These are phyloP conservation scores for Tubiluchus corallicola DNA, from an alignment of 2,888 invertebrate species.

Conservation along the genomic window DNA sequence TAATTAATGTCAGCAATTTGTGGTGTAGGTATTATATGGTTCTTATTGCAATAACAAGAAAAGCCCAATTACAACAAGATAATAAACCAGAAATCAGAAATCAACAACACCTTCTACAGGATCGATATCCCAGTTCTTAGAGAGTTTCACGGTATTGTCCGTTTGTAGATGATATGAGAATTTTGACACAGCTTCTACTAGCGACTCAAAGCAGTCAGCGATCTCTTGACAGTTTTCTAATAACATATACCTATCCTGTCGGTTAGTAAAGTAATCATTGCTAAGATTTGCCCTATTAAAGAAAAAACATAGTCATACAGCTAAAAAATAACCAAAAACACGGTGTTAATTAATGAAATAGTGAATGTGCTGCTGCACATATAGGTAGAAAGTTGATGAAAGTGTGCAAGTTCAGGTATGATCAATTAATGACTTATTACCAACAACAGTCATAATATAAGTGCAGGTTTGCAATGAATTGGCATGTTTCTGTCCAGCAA, in stretches of 20 bases:
- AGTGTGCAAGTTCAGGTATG: too few species aligned
- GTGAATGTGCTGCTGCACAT: neutral
- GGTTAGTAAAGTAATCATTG: constrained; percentile 84
- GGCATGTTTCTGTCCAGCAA: too few species aligned
- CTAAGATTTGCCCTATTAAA: constrained; percentile 71
- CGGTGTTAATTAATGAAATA: neutral
- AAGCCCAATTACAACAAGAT: neutral
- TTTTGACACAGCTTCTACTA: constrained; percentile 34
- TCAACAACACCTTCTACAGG: constrained; percentile 40
- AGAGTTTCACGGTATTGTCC: constrained; percentile 23
- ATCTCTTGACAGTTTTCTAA: constrained; percentile 55
- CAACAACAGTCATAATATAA: too few species aligned
- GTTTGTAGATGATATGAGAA: constrained; percentile 40
- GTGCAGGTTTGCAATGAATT: too few species aligned
- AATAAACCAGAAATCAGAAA: constrained; percentile 5
- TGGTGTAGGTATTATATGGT: too few species aligned
- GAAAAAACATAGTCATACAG: too few species aligned
- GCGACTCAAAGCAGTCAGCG: constrained; percentile 58
- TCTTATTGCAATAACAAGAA: too few species aligned
- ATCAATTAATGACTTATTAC: too few species aligned
- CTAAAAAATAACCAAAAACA: too few species aligned
- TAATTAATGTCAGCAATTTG: too few species aligned
- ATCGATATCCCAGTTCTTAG: constrained; percentile 33
- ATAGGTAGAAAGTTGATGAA: neutral
- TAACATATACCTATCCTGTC: constrained; percentile 86